phyloP scores from a whole-genome alignment of 1,140 invertebrate species.

The Hyposmocoma kahamanoa region DNA sequence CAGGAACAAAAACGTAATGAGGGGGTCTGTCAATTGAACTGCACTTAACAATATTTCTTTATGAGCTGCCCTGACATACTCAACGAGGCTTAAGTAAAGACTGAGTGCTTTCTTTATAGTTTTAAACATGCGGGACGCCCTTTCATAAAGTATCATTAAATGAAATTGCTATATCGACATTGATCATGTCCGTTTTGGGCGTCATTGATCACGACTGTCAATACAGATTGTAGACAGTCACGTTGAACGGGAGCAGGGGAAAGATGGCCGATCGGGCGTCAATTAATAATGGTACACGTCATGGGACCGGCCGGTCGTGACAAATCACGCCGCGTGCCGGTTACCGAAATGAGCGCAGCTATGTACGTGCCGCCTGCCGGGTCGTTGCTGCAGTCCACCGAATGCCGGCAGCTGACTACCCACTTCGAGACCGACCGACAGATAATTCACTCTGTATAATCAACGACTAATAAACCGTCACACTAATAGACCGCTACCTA shows the following conservation, averaged over 20 bases:
- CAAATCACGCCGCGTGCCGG: slow-evolving; percentile 22
- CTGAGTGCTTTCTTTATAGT: slow-evolving; percentile 30
- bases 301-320: slow-evolving; percentile 22
- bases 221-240: too few relatives aligned
- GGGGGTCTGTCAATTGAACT: slow-evolving; percentile 22
- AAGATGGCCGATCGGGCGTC: slow-evolving; percentile 34
- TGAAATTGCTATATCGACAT: slow-evolving; percentile 33
- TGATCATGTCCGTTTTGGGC: slow-evolving; percentile 21
- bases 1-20: slow-evolving; percentile 29
- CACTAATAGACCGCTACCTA: slow-evolving; percentile 5
- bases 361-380: slow-evolving; percentile 20
- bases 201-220: neutral
- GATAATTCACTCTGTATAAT: slow-evolving; percentile 18
- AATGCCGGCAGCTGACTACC: neutral
- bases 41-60: slow-evolving; percentile 19
- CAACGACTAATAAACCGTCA: slow-evolving; percentile 15
- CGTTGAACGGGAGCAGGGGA: neutral
- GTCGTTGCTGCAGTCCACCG: slow-evolving; percentile 9
- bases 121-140: slow-evolving; percentile 28
- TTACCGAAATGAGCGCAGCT: slow-evolving; percentile 27
- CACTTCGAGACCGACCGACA: slow-evolving; percentile 18
- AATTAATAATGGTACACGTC: slow-evolving; percentile 45
- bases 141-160: slow-evolving; percentile 42
- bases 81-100: slow-evolving; percentile 18
- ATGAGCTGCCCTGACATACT: slow-evolving; percentile 17